A percentile compares a stretch with the other conserved stretches of the same genome.
These are phyloP conservation scores for Sterrhoptilus dennistouni DNA, from an alignment of 2,113 vertebrate genomes.

Conservation along the genomic window DNA sequence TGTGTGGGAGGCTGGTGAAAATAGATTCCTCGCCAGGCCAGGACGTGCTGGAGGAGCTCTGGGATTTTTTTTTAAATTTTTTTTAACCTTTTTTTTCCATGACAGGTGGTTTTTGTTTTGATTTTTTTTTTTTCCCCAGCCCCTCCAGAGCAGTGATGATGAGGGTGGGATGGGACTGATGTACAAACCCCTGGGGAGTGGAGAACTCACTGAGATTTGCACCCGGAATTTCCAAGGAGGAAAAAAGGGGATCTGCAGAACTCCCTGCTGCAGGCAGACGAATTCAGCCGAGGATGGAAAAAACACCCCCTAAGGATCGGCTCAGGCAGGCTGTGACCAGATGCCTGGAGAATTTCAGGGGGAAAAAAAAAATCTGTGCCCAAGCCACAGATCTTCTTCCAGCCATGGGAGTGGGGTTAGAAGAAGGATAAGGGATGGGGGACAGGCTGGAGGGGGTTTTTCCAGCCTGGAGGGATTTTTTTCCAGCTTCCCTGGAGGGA, in stretches of 20 bases:
- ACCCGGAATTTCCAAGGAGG: background rate
- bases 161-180: background rate
- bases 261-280: background rate
- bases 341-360: background rate
- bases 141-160: fast-evolving
- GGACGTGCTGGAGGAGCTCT: background rate
- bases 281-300: background rate
- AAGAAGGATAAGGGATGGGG: fast-evolving
- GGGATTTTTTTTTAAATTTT: no score
- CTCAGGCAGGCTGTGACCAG: background rate
- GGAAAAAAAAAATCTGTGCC: background rate
- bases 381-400: background rate
- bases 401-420: background rate
- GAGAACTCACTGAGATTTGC: background rate
- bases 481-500: background rate
- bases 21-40: constrained; percentile 11
- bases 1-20: constrained; percentile 37
- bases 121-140: background rate
- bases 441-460: background rate
- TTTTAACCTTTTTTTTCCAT: background rate
- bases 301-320: background rate
- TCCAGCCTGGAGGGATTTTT: background rate
- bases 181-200: background rate
- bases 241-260: background rate
- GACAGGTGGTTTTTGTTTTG: no score